Evolutionary conservation across 2,797 vertebrate species (phyloP).

Genomic region (Streptopelia turtur): DNA sequence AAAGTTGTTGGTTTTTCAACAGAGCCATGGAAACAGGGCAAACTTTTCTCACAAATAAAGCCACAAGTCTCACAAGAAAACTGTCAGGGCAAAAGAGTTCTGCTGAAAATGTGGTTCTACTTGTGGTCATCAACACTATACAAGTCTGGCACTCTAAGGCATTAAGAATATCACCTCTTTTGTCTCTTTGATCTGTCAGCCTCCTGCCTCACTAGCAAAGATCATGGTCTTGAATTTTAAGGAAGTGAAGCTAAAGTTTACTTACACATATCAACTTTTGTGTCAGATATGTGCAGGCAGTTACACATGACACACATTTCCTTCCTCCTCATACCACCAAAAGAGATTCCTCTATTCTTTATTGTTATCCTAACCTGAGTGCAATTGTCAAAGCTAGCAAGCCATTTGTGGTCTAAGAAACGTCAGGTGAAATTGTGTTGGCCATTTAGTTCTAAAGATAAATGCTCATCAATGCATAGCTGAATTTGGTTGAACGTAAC

Average conservation of each 20-base stretch:
- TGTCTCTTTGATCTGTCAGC: not conserved
- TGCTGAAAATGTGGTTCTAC: not conserved
- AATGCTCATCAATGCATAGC: not conserved
- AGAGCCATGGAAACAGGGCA: not conserved
- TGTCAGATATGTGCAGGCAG: not conserved
- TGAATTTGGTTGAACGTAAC: not conserved
- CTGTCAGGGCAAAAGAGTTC: not conserved
- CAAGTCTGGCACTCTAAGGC: not conserved
- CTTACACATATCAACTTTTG: not conserved
- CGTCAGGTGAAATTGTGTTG: not conserved
- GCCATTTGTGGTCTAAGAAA: not conserved
- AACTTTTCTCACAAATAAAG: not conserved
- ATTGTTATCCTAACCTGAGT: not conserved
- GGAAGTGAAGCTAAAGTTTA: not conserved
- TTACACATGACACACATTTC: not conserved
- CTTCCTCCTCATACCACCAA: not conserved
- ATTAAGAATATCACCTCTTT: not conserved
- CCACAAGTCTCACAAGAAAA: not conserved
- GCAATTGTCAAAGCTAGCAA: not conserved
- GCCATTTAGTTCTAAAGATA: not conserved
- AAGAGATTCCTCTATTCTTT: not conserved
- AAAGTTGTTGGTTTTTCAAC: not conserved
- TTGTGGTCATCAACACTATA: not conserved
- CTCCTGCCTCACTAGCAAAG: not conserved
- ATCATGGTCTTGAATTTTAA: not conserved